These are phyloP conservation scores for Drosophila miranda DNA, from an alignment of 1,140 invertebrate genomes.

Conservation along the genomic window DNA sequence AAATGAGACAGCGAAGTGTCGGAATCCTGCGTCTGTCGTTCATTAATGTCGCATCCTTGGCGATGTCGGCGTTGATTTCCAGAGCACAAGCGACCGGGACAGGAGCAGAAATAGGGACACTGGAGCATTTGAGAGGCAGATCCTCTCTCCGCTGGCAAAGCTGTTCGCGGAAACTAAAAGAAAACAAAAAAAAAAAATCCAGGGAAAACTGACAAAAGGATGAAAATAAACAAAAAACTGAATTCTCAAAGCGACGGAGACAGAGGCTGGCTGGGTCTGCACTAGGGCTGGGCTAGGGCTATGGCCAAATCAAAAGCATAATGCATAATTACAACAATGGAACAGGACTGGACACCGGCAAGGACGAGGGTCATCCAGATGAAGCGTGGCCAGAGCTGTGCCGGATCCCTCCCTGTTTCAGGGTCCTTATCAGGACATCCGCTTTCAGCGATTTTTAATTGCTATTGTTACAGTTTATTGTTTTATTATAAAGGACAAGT, in stretches of 20 bases:
- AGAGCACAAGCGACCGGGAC: background rate
- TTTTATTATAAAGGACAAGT: conserved; percentile 78
- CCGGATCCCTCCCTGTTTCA: conserved; percentile 15
- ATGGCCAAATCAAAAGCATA: conserved; percentile 47
- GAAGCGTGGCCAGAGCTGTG: conserved; percentile 25
- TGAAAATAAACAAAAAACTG: conserved; percentile 13
- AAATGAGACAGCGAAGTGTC: conserved; percentile 8
- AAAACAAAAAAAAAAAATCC: background rate
- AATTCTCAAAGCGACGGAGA: conserved; percentile 9
- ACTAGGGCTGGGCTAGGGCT: background rate
- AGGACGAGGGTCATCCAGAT: conserved; percentile 48
- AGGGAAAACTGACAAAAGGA: conserved; percentile 38
- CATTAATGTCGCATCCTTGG: conserved; percentile 47
- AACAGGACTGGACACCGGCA: conserved; percentile 39
- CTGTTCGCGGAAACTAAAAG: conserved; percentile 23
- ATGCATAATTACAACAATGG: conserved; percentile 77
- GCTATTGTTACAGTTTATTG: conserved; percentile 79
- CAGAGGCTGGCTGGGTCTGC: too few relatives aligned
- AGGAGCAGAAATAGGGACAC: conserved; percentile 13
- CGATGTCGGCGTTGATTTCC: background rate
- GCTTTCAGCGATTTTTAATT: conserved; percentile 79
- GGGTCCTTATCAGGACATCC: conserved; percentile 75
- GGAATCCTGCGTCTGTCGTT: conserved; percentile 29
- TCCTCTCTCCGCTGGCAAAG: conserved; percentile 25
- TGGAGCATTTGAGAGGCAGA: conserved; percentile 33